phyloP scores from a whole-genome alignment of 2,113 vertebrate species.

The Sinocyclocheilus anshuiensis region DNA sequence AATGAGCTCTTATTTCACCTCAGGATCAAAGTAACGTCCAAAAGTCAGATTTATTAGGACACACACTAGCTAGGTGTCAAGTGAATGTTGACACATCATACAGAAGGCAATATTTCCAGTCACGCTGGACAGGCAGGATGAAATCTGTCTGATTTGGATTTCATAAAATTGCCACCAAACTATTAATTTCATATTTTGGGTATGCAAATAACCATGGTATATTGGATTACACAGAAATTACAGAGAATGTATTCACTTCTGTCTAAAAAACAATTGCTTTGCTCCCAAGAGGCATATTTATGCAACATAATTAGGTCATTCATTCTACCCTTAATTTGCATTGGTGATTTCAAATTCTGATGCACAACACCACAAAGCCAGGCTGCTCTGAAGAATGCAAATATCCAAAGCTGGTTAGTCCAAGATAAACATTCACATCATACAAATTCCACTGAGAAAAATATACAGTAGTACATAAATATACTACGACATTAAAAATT shows the following conservation, averaged over 20 bases:
- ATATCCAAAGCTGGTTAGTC: constrained; percentile 38
- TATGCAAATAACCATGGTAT: background rate
- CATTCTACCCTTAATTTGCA: constrained; percentile 60
- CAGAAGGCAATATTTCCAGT: background rate
- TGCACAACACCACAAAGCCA: constrained; percentile 66
- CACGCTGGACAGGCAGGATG: background rate
- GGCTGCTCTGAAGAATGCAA: constrained; percentile 67
- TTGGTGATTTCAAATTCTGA: constrained; percentile 63
- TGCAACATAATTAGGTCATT: constrained; percentile 65
- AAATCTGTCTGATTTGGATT: background rate
- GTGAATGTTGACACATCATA: background rate
- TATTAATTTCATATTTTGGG: background rate
- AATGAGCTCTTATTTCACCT: background rate
- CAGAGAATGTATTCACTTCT: background rate
- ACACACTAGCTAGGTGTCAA: background rate
- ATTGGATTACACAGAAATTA: constrained; percentile 9
- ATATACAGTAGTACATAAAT: background rate
- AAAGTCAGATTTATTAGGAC: background rate
- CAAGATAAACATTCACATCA: too few relatives aligned
- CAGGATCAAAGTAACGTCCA: background rate
- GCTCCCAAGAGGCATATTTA: constrained; percentile 28
- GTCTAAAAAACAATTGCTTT: background rate
- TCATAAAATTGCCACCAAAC: background rate
- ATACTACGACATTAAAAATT: background rate
- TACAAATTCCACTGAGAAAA: background rate